A percentile compares a stretch with the other conserved stretches of the same genome.
These are phyloP conservation scores for Atrichornis clamosus DNA, from an alignment of 2,113 vertebrate species.

Conservation along the genomic window DNA sequence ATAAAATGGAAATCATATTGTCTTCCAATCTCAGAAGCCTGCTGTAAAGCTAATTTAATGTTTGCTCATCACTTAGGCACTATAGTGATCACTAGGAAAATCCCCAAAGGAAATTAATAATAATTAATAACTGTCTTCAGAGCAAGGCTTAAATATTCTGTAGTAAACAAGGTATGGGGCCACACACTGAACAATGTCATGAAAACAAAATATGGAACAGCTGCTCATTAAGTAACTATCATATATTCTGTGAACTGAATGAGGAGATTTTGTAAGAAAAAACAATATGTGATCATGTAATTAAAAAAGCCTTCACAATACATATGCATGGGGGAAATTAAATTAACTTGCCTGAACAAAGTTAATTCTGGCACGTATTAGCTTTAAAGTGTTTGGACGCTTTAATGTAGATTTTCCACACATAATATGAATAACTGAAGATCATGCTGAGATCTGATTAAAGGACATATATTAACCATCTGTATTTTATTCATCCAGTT, in stretches of 20 bases:
- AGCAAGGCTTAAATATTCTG: background rate
- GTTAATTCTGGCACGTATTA: background rate
- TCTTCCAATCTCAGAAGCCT: background rate
- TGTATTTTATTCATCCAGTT: background rate
- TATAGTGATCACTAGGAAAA: background rate
- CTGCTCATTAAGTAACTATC: background rate
- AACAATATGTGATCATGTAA: background rate
- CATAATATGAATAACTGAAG: background rate
- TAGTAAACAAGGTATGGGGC: background rate
- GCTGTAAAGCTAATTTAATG: background rate
- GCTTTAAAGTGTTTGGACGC: background rate
- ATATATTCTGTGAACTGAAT: background rate
- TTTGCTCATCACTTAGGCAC: background rate
- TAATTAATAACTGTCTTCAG: background rate
- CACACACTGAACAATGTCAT: background rate
- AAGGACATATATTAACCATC: background rate
- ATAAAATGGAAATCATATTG: background rate
- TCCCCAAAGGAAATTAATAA: background rate
- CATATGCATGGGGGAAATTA: background rate
- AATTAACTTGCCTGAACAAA: background rate
- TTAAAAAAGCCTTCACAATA: background rate
- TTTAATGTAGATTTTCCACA: background rate
- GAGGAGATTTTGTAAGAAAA: background rate
- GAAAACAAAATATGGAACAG: constrained; percentile 2
- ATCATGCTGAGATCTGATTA: background rate